A percentile compares a stretch with the other conserved stretches of the same genome.
These are phyloP conservation scores for Asbolus verrucosus DNA, from an alignment of 1,140 invertebrate genomes.

Conservation along the genomic window DNA sequence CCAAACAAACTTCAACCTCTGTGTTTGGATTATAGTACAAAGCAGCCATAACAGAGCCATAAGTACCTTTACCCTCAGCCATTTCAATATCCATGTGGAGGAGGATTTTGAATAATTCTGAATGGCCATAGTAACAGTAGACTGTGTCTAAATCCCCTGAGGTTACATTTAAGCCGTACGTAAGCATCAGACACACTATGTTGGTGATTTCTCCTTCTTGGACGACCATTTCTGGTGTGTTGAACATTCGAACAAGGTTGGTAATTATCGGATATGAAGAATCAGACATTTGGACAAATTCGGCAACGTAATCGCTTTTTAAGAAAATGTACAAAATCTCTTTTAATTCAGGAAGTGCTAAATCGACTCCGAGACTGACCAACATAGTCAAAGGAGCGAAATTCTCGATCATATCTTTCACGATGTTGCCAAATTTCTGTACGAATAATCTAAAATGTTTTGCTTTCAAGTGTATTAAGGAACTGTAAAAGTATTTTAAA, in stretches of 20 bases:
- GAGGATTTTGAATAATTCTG: conserved; percentile 9
- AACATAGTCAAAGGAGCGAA: neutral
- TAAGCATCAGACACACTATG: conserved; percentile 1
- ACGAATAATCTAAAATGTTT: conserved; percentile 5
- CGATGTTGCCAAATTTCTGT: neutral
- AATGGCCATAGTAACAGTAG: neutral
- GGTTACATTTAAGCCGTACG: neutral
- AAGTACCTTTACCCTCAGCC: neutral
- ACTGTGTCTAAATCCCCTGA: conserved; percentile 8
- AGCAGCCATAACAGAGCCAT: neutral
- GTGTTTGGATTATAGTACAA: neutral
- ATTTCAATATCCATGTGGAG: conserved; percentile 6
- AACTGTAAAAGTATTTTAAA: too few species aligned
- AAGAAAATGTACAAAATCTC: neutral
- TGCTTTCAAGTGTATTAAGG: neutral
- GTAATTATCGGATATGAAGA: too few species aligned
- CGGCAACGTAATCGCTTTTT: neutral
- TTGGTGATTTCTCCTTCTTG: neutral
- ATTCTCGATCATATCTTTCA: conserved; percentile 19
- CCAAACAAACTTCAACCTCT: neutral
- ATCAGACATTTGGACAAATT: conserved; percentile 2
- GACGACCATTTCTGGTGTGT: too few species aligned
- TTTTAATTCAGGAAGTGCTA: neutral
- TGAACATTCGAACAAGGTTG: too few species aligned
- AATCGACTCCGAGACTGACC: too few species aligned